Evolutionary conservation across 2,113 vertebrate species (phyloP), one percentile per base, ranked within the genome.

Genomic region (Rallus limicola): DNA sequence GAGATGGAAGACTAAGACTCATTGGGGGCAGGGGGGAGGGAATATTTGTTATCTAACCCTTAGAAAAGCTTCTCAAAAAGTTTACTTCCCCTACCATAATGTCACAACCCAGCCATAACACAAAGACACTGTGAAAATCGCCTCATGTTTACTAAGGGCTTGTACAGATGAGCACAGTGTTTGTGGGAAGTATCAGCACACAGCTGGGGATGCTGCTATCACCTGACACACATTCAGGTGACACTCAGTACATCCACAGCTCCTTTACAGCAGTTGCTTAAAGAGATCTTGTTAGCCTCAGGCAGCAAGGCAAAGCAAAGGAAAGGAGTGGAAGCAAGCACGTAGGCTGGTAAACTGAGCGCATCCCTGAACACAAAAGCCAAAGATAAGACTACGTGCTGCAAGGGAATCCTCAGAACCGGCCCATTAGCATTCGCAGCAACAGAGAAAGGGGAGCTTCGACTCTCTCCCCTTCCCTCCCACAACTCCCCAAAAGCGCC

Each of bases 21-120:
- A 28, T 0, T 20, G 4, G 0, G 17, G 29, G 44, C 9, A 17
- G 19, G 6, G 31, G 20, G 5, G 29, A 21, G 74, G 19, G 74
- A 77, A 46, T 4, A 58, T 31, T 44, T 12, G 36, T 55, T 81
- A 75, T 23, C 56, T 40, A 70, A 84, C 46, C 25, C 62, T 8
- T 18, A 63, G 17, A 68, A 88, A 92, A 71, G 44, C 8, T 72
- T 24, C 60, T 68, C 69, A 6, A 4, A 4, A 83, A 94, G 76
- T 71, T 86, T 63, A 29, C 60, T 71, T 56, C 44, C 48, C 17
- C 8, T 31, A 21, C 40, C 48, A 13, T 2, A 20, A 25, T 50
- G 56, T 65, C 10, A 13, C 75, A 95, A 87, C 11, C 38, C 60
- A 40, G 36, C 19, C 60, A 52, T 16, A 1, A 83, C 77, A 88